Percentiles rank a stretch among this genome's conserved stretches.
These are phyloP conservation scores for Diogma glabrata DNA, from an alignment of 2,888 invertebrate species.

Conservation along the genomic window DNA sequence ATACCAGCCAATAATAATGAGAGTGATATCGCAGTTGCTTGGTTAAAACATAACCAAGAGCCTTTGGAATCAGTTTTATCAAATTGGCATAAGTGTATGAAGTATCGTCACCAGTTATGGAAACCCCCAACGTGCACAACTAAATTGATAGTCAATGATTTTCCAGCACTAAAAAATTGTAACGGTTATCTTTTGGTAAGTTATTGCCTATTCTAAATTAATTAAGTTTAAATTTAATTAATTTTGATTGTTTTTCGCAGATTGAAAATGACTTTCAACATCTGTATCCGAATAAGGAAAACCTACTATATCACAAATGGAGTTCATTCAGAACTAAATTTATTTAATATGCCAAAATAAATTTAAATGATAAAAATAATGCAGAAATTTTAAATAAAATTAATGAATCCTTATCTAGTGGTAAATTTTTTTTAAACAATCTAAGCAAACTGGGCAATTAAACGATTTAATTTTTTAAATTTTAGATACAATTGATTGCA, in stretches of 20 bases:
- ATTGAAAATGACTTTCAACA: not conserved
- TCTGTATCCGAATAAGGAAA: not conserved
- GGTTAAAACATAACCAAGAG: no score
- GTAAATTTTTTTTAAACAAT: not conserved
- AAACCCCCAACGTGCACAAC: no score
- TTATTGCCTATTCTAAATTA: no score
- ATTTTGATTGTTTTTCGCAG: not conserved
- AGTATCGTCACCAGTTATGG: not conserved
- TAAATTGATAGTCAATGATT: no score
- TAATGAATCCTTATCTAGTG: not conserved
- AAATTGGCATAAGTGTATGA: not conserved
- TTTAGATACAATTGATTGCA: not conserved
- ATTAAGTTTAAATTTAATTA: no score
- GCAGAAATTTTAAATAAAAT: not conserved
- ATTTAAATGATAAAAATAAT: not conserved
- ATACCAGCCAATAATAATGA: no score
- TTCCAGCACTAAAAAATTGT: not conserved
- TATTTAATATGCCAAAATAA: not conserved
- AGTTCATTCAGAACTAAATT: not conserved
- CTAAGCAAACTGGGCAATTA: not conserved
- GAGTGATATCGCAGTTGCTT: no score
- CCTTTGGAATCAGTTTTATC: no score
- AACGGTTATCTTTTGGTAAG: not conserved
- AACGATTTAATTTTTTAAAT: not conserved
- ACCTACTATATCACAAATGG: not conserved